Percentiles rank a stretch among this genome's conserved stretches.
phyloP scores from a whole-genome alignment of 2,888 invertebrate species.

The Galeruca laticollis region DNA sequence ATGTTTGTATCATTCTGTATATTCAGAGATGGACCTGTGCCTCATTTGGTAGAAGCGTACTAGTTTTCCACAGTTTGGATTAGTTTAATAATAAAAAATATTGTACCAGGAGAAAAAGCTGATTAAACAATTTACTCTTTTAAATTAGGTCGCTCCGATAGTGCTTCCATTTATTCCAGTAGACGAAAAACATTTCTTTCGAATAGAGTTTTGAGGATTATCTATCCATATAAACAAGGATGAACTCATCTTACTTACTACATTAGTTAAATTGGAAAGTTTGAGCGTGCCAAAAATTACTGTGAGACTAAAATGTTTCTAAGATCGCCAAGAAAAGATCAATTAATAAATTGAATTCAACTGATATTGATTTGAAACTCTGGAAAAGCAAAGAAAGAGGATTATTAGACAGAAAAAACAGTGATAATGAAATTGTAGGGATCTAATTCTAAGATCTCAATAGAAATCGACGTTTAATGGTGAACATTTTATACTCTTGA shows the following conservation, averaged over 20 bases:
- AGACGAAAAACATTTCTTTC: conserved; percentile 23
- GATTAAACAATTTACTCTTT: conserved; percentile 2
- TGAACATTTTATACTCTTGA: neutral
- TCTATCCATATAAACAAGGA: conserved; percentile 25
- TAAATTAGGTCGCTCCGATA: conserved; percentile 18
- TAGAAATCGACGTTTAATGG: conserved; percentile 14
- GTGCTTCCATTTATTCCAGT: conserved; percentile 12
- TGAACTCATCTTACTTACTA: conserved; percentile 13
- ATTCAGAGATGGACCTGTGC: no score
- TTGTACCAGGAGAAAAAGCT: neutral
- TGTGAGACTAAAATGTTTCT: conserved; percentile 11
- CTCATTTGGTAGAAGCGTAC: no score
- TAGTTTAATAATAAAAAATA: neutral
- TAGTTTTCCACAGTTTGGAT: no score
- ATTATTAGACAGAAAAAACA: conserved; percentile 29
- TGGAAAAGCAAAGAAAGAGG: conserved; percentile 24
- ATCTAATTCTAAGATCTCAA: conserved; percentile 23
- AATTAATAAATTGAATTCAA: conserved; percentile 25
- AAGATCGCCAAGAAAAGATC: conserved; percentile 17
- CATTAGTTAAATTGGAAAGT: conserved; percentile 28
- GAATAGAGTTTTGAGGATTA: conserved; percentile 21
- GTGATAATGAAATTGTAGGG: conserved; percentile 23
- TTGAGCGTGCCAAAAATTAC: conserved; percentile 17
- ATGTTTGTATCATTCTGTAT: no score
- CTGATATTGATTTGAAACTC: conserved; percentile 15